These are phyloP conservation scores for Gastrophryne carolinensis DNA, from an alignment of 2,797 vertebrate species.

Conservation along the genomic window DNA sequence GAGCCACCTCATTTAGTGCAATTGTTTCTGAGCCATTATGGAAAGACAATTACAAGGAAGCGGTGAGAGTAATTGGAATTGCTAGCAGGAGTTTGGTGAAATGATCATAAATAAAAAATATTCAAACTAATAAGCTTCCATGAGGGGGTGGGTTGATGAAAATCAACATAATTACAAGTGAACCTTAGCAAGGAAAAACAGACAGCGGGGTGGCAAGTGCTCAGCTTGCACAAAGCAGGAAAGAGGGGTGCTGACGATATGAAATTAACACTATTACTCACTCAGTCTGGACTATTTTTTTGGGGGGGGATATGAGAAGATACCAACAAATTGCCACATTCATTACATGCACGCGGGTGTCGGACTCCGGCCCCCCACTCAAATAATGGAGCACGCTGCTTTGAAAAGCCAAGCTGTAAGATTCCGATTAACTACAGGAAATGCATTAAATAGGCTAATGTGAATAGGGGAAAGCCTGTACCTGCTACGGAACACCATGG, in stretches of 20 bases:
- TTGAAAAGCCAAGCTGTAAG: not conserved
- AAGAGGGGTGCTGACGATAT: conserved; percentile 51
- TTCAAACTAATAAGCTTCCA: conserved; percentile 98
- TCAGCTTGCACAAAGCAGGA: conserved; percentile 58
- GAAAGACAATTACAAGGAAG: conserved; percentile 99
- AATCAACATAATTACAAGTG: conserved; percentile 99
- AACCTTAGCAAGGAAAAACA: conserved; percentile 83
- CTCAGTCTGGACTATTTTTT: conserved; percentile 14
- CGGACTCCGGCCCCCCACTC: not conserved
- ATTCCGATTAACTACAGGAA: not conserved
- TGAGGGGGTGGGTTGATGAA: conserved; percentile 90
- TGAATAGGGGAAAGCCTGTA: too few relatives aligned
- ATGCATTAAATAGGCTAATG: too few relatives aligned
- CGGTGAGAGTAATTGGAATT: conserved; percentile 99
- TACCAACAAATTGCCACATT: not conserved
- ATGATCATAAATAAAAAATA: conserved; percentile 99
- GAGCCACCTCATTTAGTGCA: conserved; percentile 99
- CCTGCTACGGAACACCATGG: too few relatives aligned
- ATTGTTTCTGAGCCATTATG: conserved; percentile 99
- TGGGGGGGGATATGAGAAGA: conserved; percentile 1
- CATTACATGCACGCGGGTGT: not conserved
- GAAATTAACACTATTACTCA: conserved; percentile 49
- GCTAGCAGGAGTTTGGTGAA: conserved; percentile 97
- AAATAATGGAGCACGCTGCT: not conserved
- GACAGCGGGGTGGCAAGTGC: conserved; percentile 73